Percentiles rank a stretch among this genome's conserved stretches.
phyloP scores from a whole-genome alignment of 2,113 vertebrate species.

The Galbula dea region DNA sequence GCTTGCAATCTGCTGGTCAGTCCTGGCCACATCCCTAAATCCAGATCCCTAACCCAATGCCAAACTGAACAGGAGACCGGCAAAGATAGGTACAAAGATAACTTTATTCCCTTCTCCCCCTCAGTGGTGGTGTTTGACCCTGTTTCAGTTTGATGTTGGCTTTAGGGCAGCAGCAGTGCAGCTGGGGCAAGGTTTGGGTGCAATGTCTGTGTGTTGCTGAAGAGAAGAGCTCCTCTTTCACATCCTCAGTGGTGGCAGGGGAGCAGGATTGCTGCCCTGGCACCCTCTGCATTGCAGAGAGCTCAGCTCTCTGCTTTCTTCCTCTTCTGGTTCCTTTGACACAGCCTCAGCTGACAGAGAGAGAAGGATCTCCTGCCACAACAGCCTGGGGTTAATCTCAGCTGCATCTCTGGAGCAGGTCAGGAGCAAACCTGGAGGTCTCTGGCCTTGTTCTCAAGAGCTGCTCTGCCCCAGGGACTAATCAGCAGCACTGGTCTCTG shows the following conservation, averaged over 20 bases:
- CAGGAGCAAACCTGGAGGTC: background rate
- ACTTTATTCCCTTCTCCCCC: background rate
- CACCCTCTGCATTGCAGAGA: background rate
- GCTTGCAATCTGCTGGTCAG: background rate
- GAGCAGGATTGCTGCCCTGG: background rate
- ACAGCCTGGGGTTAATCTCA: background rate
- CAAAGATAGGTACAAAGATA: background rate
- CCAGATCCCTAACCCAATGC: background rate
- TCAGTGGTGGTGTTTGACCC: background rate
- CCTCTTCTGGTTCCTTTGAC: background rate
- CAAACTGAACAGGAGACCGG: background rate
- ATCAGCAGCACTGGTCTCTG: accelerated
- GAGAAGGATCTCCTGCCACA: background rate
- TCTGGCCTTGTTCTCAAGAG: background rate
- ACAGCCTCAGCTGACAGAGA: background rate
- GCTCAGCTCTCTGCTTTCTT: background rate
- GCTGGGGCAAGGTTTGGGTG: background rate
- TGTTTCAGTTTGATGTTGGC: background rate
- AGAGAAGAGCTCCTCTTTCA: background rate
- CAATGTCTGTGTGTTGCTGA: accelerated
- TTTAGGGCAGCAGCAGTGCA: background rate
- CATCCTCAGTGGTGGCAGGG: accelerated
- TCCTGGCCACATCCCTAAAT: background rate
- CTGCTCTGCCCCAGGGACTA: background rate
- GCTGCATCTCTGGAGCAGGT: background rate